These are phyloP conservation scores for Philotrypesis tridentata DNA, from an alignment of 1,140 invertebrate genomes.

Conservation along the genomic window DNA sequence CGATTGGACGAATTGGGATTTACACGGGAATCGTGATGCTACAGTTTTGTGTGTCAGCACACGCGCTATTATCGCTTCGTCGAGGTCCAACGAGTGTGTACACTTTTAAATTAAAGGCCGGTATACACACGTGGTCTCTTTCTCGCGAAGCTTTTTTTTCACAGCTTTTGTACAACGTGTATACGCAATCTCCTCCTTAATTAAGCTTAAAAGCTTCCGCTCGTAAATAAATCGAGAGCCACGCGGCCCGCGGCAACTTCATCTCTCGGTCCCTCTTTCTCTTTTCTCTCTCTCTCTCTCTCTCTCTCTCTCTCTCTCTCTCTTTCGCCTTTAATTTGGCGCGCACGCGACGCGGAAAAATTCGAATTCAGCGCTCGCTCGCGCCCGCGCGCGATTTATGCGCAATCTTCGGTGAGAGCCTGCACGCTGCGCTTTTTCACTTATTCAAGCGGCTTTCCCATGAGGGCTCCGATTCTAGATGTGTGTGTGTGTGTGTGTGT, in stretches of 20 bases:
- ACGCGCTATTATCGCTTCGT: not conserved
- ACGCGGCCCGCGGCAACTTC: not conserved
- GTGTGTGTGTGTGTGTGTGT: not conserved
- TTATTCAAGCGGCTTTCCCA: not conserved
- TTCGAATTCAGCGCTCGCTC: not conserved
- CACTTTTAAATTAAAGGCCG: not conserved
- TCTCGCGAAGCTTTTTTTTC: not conserved
- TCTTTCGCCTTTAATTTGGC: too few relatives aligned
- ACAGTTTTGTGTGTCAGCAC: too few relatives aligned
- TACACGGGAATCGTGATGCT: not conserved
- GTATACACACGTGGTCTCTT: too few relatives aligned
- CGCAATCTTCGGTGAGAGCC: not conserved
- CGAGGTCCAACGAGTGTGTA: not conserved
- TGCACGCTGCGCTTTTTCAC: not conserved
- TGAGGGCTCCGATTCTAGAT: not conserved
- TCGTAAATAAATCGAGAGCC: not conserved
- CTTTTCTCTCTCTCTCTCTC: too few relatives aligned
- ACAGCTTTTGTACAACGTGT: not conserved
- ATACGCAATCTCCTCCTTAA: not conserved
- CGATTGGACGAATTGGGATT: not conserved
- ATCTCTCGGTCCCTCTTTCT: not conserved
- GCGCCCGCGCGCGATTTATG: not conserved
- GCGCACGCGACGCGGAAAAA: not conserved
- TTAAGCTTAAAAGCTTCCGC: not conserved
- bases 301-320: too few relatives aligned